Evolutionary conservation across 2,888 invertebrate species (phyloP), one percentile per base, ranked within the genome.

Genomic region (Ypsolopha sequella): DNA sequence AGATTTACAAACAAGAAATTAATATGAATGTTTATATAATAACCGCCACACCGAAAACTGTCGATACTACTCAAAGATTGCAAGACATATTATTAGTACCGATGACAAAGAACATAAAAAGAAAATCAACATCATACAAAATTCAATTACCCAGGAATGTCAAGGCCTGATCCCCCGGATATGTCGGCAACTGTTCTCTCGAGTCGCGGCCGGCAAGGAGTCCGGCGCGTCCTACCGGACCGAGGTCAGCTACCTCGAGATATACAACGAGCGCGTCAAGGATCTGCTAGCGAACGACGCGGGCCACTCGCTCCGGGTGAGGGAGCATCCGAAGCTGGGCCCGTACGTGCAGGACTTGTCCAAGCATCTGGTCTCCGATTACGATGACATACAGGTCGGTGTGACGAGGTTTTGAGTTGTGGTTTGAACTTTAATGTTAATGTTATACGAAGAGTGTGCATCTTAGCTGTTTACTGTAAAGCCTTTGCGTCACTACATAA

Each of bases 311-410:
- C 84, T 95, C 6, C 87, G 91, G 64, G 94, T 95, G 41, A 80
- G 95, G 14, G 95, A 95, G 69, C 94, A 95, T 75, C 93, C 94
- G 0, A 91, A 90, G 58, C 80, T 91, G 50, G 95, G 95, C 3
- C 94, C 94, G 0, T 95, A 95, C 60, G 97, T 97, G 6, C 94
- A 96, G 80, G 94, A 94, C 63, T 76, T 96, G 59, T 95, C 95
- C 0, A 93, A 91, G 62, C 95, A 95, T 79, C 86, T 95, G 46
- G 95, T 96, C 10, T 93, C 93, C 0, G 94, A 95, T 73, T 96
- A 95, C 73, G 90, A 91, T 58, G 95, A 95, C 71, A 95, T 96
- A 70, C 92, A 94, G 88, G 94, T 93, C 62, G 75, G 79, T 59
- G 7, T 9, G 4, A 13, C 41, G n/a, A 45, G 41, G 43, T 47